Conservation (phyloP, 2,113 vertebrate species). For the Salvator merianae region DNA sequence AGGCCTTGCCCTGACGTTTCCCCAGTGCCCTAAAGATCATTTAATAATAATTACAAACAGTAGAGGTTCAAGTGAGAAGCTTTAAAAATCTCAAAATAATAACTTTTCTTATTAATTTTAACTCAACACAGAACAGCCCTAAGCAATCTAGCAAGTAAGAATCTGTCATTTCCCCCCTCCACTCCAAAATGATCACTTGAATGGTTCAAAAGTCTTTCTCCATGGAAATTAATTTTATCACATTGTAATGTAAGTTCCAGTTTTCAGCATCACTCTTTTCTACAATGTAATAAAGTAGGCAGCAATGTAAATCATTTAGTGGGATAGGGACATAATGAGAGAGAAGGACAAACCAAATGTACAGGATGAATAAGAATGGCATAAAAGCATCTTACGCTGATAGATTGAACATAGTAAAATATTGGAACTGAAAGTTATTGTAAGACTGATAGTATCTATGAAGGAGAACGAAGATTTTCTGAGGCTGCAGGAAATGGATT, state of each 20-base stretch:
- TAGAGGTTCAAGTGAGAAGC: slow-evolving; percentile 30
- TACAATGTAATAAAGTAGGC: slow-evolving; percentile 64
- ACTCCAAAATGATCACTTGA: slow-evolving; percentile 24
- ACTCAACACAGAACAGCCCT: slow-evolving; percentile 33
- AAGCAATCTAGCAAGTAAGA: slow-evolving; percentile 18
- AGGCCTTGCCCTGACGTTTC: neutral
- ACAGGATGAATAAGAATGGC: slow-evolving; percentile 65
- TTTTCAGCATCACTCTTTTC: slow-evolving; percentile 56
- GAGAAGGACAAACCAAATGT: slow-evolving; percentile 65
- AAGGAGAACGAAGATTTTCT: slow-evolving; percentile 40
- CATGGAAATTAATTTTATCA: slow-evolving; percentile 69
- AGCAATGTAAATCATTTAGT: slow-evolving; percentile 64
- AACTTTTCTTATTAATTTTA: slow-evolving; percentile 40
- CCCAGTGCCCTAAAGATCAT: slow-evolving; percentile 1
- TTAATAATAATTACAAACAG: slow-evolving; percentile 46
- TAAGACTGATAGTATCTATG: slow-evolving; percentile 57
- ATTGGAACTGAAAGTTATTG: slow-evolving; percentile 63
- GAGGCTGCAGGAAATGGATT: slow-evolving; percentile 32
- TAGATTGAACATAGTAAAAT: slow-evolving; percentile 72
- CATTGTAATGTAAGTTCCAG: slow-evolving; percentile 63
- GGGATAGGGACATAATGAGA: slow-evolving; percentile 62
- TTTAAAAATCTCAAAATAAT: slow-evolving; percentile 40
- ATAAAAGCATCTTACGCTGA: slow-evolving; percentile 61
- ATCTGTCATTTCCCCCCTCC: slow-evolving; percentile 12
- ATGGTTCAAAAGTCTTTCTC: slow-evolving; percentile 35